Evolutionary conservation across 2,888 invertebrate genomes (phyloP).

Genomic region (Mystacides longicornis): DNA sequence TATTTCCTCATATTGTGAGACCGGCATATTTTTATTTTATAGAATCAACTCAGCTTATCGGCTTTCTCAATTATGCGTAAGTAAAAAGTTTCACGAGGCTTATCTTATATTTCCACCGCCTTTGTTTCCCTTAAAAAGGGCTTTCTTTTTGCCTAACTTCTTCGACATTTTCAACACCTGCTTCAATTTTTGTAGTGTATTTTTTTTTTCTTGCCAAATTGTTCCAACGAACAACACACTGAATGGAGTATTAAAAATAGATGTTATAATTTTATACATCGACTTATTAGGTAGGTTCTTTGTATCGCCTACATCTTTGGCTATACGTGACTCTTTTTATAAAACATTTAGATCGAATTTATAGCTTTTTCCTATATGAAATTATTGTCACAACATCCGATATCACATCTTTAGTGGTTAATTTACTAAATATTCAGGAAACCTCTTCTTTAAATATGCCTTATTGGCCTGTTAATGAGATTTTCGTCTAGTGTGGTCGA

Average conservation of each 20-base stretch:
- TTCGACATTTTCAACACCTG: slow-evolving; percentile 14
- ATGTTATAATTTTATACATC: too few species aligned
- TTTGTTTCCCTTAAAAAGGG: slow-evolving; percentile 12
- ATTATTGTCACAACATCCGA: too few species aligned
- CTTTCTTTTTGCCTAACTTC: slow-evolving; percentile 4
- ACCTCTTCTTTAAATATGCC: too few species aligned
- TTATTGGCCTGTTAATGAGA: too few species aligned
- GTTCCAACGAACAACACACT: not conserved
- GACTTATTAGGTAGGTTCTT: too few species aligned
- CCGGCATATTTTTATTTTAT: not conserved
- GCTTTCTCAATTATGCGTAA: slow-evolving; percentile 19
- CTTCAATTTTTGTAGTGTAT: slow-evolving; percentile 4
- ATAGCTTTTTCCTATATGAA: too few species aligned
- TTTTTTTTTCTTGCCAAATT: slow-evolving; percentile 10
- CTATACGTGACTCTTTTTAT: too few species aligned
- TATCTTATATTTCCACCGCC: slow-evolving; percentile 11
- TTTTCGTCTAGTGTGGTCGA: too few species aligned
- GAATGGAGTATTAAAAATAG: not conserved
- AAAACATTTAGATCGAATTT: too few species aligned
- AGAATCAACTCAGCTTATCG: slow-evolving; percentile 17
- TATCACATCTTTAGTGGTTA: too few species aligned
- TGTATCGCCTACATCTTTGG: too few species aligned
- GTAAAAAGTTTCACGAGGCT: slow-evolving; percentile 13
- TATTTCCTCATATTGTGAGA: slow-evolving; percentile 6
- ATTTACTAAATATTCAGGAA: too few species aligned